Percentiles rank a stretch among this genome's conserved stretches.
Evolutionary conservation across 2,888 invertebrate species (phyloP).

Genomic region (Bellardia bayeri): DNA sequence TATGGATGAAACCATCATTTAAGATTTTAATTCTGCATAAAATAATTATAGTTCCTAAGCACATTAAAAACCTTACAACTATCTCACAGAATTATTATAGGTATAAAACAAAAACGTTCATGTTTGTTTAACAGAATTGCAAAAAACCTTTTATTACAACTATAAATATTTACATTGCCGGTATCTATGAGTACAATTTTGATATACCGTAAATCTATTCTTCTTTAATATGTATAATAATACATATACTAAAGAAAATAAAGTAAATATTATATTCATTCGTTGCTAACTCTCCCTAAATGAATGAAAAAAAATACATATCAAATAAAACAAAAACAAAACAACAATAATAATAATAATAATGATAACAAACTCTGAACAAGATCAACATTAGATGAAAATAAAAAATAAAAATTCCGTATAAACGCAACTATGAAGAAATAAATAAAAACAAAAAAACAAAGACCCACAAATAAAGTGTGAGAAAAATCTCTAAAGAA

Average conservation of each 20-base stretch:
- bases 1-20: conserved; percentile 20
- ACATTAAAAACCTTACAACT: background rate
- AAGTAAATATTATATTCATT: conserved; percentile 35
- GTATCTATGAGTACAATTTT: conserved; percentile 54
- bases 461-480: conserved; percentile 48
- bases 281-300: conserved; percentile 26
- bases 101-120: conserved; percentile 23
- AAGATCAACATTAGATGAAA: conserved; percentile 5
- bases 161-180: conserved; percentile 59
- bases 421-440: conserved; percentile 58
- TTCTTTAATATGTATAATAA: conserved; percentile 51
- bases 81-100: conserved; percentile 19
- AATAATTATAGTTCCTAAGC: conserved; percentile 23
- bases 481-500: conserved; percentile 64
- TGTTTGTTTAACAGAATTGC: conserved; percentile 47
- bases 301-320: conserved; percentile 16
- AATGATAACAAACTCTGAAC: conserved; percentile 45
- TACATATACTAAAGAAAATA: conserved; percentile 1
- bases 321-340: background rate
- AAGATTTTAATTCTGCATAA: conserved; percentile 24
- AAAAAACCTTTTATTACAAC: conserved; percentile 51
- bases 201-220: conserved; percentile 60
- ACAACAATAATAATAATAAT: conserved; percentile 42
- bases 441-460: conserved; percentile 30
- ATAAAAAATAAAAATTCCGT: conserved; percentile 44